A percentile compares a stretch with the other conserved stretches of the same genome.
Evolutionary conservation across 2,888 invertebrate species (phyloP).

Genomic region (Clostera curtula): DNA sequence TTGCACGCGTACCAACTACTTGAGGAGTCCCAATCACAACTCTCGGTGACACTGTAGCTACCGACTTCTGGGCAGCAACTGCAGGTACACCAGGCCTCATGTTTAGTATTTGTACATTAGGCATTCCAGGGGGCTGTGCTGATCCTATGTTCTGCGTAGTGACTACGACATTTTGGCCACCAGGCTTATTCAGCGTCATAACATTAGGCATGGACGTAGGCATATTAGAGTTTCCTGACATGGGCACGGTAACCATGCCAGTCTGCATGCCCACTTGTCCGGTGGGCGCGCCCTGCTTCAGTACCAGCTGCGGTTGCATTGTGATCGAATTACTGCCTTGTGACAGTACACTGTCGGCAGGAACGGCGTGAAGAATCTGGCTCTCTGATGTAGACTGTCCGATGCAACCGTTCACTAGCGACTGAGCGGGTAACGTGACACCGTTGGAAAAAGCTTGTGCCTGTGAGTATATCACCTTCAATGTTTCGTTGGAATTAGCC

Average conservation of each 20-base stretch:
- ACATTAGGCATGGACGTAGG: conserved; percentile 76
- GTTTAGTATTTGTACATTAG: conserved; percentile 90
- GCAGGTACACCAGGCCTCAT: conserved; percentile 83
- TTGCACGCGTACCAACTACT: conserved; percentile 86
- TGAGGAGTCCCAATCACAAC: conserved; percentile 89
- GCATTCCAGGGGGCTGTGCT: conserved; percentile 77
- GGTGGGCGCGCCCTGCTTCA: conserved; percentile 54
- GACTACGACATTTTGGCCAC: conserved; percentile 67
- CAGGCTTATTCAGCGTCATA: conserved; percentile 78
- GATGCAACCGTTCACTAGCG: conserved; percentile 81
- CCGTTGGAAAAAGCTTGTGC: conserved; percentile 54
- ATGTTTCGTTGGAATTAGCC: conserved; percentile 65
- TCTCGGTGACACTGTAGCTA: conserved; percentile 85
- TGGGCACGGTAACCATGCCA: conserved; percentile 78
- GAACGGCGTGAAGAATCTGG: conserved; percentile 67
- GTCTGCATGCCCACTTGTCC: conserved; percentile 63
- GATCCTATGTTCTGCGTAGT: conserved; percentile 77
- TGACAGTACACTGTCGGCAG: conserved; percentile 49
- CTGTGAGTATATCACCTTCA: conserved; percentile 74
- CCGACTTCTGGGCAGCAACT: conserved; percentile 82
- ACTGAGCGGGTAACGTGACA: conserved; percentile 56
- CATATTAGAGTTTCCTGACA: conserved; percentile 77
- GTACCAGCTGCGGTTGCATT: conserved; percentile 65
- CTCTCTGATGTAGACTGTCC: conserved; percentile 72
- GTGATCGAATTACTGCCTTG: conserved; percentile 42